phyloP scores from a whole-genome alignment of 1,140 invertebrate species.

The Vanessa tameamea region DNA sequence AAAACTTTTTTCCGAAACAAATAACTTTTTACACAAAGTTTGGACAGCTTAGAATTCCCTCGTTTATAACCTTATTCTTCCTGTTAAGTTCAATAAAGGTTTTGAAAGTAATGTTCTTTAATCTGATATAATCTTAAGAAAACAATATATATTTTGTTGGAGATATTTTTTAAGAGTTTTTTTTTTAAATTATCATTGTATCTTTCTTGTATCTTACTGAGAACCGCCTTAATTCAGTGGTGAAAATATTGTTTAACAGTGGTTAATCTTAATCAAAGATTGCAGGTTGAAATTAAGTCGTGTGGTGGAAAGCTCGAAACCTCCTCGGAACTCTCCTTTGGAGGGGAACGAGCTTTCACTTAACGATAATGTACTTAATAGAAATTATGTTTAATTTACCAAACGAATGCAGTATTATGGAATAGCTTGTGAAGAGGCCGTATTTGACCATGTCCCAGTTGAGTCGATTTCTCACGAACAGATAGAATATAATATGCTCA shows the following conservation, averaged over 20 bases:
- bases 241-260: too few relatives aligned
- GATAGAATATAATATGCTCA: constrained; percentile 83
- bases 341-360: too few relatives aligned
- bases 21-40: constrained; percentile 26
- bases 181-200: too few relatives aligned
- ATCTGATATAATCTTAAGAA: neutral
- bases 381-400: constrained; percentile 50
- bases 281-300: too few relatives aligned
- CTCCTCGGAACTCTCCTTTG: too few relatives aligned
- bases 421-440: constrained; percentile 75
- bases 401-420: constrained; percentile 66
- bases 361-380: neutral
- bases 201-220: too few relatives aligned
- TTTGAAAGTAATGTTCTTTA: neutral
- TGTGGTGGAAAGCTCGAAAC: too few relatives aligned
- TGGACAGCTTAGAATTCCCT: constrained; percentile 20
- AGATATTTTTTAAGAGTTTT: too few relatives aligned
- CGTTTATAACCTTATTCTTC: constrained; percentile 13
- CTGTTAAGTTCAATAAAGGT: constrained; percentile 7
- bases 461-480: constrained; percentile 85
- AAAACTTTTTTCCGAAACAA: constrained; percentile 4
- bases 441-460: constrained; percentile 88
- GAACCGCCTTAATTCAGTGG: too few relatives aligned
- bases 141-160: too few relatives aligned
- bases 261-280: too few relatives aligned